Evolutionary conservation across 2,888 invertebrate species (phyloP), one percentile per base, ranked within the genome.

Genomic region (Drosophila neonasuta): DNA sequence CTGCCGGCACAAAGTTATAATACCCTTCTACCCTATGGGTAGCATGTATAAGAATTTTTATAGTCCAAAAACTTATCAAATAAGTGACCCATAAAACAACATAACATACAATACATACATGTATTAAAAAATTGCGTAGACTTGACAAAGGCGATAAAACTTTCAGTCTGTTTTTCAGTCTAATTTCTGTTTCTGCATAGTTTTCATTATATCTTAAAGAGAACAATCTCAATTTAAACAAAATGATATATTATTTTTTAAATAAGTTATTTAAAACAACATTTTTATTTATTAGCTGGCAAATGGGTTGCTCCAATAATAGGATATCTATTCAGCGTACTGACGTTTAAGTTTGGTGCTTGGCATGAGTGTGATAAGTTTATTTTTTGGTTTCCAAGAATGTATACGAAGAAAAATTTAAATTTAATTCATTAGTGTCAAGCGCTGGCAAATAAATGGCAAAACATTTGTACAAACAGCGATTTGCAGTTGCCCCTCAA

Each of bases 401-500:
- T 59, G 62, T 29, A 59, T 56, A 59, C 55, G 1, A 55, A 24
- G 30, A 56, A 66, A 62, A 48, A 59, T 36, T 56, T 46, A 56
- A 46, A 57, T 62, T 52, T 55, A 71, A 70, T 69, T 77, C 69
- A 85, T 85, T 75, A 68, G 60, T 80, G 80, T 70, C 75, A 68
- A 59, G 51, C 64, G 42, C 50, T 50, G 44, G 49, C 34, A 50
- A 62, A 67, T 68, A 49, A 79, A 67, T 58, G 68, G 7, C 51
- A 54, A 71, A 69, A 66, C 66, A 74, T 79, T 82, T 71, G 63
- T 77, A 61, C 69, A 85, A 79, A 79, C 68, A 77, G 61, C 56
- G 46, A 60, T 62, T 59, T 66, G 51, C 62, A 61, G 42, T 41
- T 36, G 42, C 15, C 42, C 46, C 32, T 42, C 56, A 30, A 2